These are phyloP conservation scores for Xyliphius kryptos DNA, from an alignment of 2,113 vertebrate species.

Conservation along the genomic window DNA sequence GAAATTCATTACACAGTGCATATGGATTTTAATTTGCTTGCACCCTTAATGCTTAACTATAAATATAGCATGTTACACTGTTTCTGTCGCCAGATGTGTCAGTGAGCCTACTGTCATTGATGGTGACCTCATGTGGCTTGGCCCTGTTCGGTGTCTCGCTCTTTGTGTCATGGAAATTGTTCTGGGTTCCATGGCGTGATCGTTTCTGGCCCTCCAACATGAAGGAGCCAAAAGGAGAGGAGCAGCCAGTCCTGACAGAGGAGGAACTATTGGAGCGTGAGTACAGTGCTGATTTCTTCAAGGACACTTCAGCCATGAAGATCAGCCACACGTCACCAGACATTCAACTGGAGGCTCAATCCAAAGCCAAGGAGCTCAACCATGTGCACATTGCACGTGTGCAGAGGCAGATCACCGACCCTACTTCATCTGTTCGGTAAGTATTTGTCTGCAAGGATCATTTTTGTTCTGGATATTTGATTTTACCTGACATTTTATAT, in stretches of 20 bases:
- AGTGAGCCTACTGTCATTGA: conserved; percentile 66
- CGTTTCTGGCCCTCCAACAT: conserved; percentile 72
- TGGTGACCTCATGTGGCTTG: conserved; percentile 75
- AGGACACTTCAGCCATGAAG: conserved; percentile 81
- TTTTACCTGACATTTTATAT: too few relatives aligned
- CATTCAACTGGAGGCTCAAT: conserved; percentile 79
- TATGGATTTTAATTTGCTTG: too few relatives aligned
- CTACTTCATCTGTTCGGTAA: conserved; percentile 84
- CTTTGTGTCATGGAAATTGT: conserved; percentile 97
- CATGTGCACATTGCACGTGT: conserved; percentile 68
- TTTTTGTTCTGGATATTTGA: too few relatives aligned
- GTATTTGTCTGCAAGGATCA: too few relatives aligned
- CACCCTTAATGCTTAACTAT: too few relatives aligned
- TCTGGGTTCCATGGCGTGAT: conserved; percentile 92
- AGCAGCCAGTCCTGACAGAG: conserved; percentile 76
- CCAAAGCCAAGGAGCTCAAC: conserved; percentile 74
- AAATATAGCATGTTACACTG: too few relatives aligned
- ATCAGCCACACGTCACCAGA: conserved; percentile 98
- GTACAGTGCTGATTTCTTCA: conserved; percentile 81
- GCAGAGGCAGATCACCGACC: conserved; percentile 89
- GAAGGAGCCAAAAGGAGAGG: conserved; percentile 83
- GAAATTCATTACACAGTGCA: too few relatives aligned
- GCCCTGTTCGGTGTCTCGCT: conserved; percentile 93
- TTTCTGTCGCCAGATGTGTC: conserved; percentile 74
- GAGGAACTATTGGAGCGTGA: conserved; percentile 81